phyloP scores from a whole-genome alignment of 2,113 vertebrate genomes.

The Raja brachyura region DNA sequence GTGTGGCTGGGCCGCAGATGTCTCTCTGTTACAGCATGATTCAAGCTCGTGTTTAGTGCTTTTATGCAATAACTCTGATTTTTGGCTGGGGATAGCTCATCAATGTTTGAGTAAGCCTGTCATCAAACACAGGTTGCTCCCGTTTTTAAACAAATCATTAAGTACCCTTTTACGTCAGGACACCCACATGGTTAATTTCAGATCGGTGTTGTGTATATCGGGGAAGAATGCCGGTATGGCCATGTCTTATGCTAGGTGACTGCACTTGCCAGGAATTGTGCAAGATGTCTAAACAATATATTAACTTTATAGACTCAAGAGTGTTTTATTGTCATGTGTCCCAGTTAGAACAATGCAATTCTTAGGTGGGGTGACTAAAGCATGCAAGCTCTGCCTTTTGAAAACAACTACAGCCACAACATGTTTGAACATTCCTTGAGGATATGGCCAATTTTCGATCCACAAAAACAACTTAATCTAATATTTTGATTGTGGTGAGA shows the following conservation, averaged over 20 bases:
- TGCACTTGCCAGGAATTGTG: neutral
- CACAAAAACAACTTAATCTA: neutral
- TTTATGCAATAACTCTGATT: neutral
- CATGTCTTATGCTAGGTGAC: neutral
- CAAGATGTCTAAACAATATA: neutral
- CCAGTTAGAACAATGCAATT: too few relatives aligned
- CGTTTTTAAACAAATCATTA: neutral
- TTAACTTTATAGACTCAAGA: neutral
- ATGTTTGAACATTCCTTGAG: neutral
- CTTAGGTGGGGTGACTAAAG: neutral
- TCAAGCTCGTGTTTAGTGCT: neutral
- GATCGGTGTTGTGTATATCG: neutral
- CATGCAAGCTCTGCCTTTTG: conserved; percentile 40
- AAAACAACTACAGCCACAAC: conserved; percentile 1
- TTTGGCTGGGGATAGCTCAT: neutral
- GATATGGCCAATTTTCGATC: neutral
- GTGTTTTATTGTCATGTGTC: too few relatives aligned
- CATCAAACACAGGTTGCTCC: neutral
- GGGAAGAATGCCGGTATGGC: neutral
- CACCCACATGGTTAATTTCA: neutral
- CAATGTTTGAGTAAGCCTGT: neutral
- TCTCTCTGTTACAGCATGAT: neutral
- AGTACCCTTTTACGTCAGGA: neutral
- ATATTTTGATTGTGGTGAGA: neutral
- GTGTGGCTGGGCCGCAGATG: neutral